Conservation (phyloP, 2,797 vertebrate species). For the Pseudocheirus occidentalis region DNA sequence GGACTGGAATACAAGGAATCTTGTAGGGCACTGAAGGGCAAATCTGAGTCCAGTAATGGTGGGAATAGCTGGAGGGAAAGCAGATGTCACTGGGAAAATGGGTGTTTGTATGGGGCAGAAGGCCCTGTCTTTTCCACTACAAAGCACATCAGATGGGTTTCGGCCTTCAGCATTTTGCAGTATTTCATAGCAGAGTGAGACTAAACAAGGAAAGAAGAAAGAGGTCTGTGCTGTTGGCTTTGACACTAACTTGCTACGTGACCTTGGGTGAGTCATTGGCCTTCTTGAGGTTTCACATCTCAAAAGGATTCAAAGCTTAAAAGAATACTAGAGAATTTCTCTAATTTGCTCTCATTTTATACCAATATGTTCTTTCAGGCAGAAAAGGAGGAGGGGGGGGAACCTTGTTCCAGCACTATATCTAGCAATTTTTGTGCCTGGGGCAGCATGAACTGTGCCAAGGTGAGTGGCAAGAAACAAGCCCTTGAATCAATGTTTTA, state of each 20-base stretch:
- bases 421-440: background rate
- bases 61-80: background rate
- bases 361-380: background rate
- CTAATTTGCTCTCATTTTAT: background rate
- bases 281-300: background rate
- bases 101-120: background rate
- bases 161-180: background rate
- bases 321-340: background rate
- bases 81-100: constrained; percentile 3
- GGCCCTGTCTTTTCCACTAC: background rate
- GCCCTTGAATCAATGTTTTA: background rate
- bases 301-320: background rate
- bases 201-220: background rate
- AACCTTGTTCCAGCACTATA: background rate
- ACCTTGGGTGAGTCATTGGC: background rate
- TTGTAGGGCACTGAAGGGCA: background rate
- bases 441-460: background rate
- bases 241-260: background rate
- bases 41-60: background rate
- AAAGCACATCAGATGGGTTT: constrained; percentile 9
- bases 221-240: background rate
- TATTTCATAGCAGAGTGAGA: background rate
- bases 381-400: background rate
- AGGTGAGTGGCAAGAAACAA: background rate
- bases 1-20: background rate